Conservation (phyloP, 2,888 invertebrate genomes). For the Caenorhabditis uteleia region DNA sequence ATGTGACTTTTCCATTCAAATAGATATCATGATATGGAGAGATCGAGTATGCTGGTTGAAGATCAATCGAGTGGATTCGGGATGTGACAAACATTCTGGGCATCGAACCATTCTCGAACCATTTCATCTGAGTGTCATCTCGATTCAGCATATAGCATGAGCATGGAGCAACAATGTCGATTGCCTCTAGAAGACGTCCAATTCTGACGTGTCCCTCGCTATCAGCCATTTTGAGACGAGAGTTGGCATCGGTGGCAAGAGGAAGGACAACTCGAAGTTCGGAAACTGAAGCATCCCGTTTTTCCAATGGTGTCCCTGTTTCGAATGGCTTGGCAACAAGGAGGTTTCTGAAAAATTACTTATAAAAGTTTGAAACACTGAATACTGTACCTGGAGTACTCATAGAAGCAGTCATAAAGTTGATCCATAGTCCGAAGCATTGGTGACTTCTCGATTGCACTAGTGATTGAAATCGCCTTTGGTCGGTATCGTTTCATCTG, state of each 20-base stretch:
- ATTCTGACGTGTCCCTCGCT: constrained; percentile 20
- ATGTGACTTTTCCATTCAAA: constrained; percentile 29
- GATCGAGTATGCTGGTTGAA: constrained; percentile 9
- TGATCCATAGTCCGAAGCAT: constrained; percentile 24
- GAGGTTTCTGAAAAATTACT: constrained; percentile 9
- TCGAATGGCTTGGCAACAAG: constrained; percentile 3
- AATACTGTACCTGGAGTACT: constrained; percentile 8
- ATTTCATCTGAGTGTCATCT: constrained; percentile 11
- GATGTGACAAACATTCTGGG: constrained; percentile 37
- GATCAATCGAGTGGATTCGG: constrained; percentile 18
- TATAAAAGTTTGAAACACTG: background rate
- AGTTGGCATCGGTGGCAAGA: constrained; percentile 15
- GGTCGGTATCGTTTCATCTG: constrained; percentile 4
- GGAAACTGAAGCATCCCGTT: constrained; percentile 7
- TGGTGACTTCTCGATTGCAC: constrained; percentile 4
- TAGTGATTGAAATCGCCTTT: background rate
- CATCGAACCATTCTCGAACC: constrained; percentile 21
- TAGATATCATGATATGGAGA: constrained; percentile 25
- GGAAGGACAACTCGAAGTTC: constrained; percentile 30
- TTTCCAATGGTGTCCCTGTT: constrained; percentile 6
- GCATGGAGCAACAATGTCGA: constrained; percentile 37
- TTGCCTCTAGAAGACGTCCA: constrained; percentile 24
- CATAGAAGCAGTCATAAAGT: constrained; percentile 29
- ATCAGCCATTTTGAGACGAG: constrained; percentile 23
- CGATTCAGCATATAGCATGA: constrained; percentile 32